Percentiles rank a stretch among this genome's conserved stretches.
Conservation (phyloP, 2,797 vertebrate genomes). For the Epinephelus malabaricus region DNA sequence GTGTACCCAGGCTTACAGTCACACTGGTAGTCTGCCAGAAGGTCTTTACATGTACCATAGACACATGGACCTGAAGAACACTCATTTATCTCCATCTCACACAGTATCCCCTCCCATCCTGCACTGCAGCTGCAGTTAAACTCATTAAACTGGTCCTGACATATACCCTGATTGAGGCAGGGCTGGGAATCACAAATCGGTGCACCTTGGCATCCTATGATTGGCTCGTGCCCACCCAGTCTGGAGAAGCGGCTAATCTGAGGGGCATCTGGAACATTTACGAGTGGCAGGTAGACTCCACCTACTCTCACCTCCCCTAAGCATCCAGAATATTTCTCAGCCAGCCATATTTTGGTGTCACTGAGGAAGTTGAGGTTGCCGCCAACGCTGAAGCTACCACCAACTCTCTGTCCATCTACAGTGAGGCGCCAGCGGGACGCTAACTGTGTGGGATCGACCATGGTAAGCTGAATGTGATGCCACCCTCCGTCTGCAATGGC, state of each 20-base stretch:
- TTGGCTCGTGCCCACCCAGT: conserved; percentile 21
- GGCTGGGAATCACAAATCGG: conserved; percentile 88
- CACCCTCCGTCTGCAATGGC: conserved; percentile 89
- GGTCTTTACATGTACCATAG: conserved; percentile 87
- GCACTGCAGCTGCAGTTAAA: conserved; percentile 88
- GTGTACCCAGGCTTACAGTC: conserved; percentile 90
- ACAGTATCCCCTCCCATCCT: conserved; percentile 90
- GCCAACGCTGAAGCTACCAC: conserved; percentile 76
- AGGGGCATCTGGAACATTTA: conserved; percentile 58
- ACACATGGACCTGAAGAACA: conserved; percentile 89
- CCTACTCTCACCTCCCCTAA: conserved; percentile 90
- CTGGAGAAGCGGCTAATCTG: conserved; percentile 83
- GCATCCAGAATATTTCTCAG: conserved; percentile 93
- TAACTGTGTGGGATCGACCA: conserved; percentile 77
- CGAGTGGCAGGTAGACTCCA: conserved; percentile 90
- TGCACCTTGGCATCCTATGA: conserved; percentile 87
- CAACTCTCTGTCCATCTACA: conserved; percentile 81
- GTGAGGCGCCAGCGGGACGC: conserved; percentile 87
- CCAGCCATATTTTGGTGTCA: conserved; percentile 82
- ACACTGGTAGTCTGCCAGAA: conserved; percentile 89
- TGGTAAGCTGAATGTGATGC: conserved; percentile 88
- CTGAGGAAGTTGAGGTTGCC: conserved; percentile 90
- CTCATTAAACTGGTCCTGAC: conserved; percentile 91
- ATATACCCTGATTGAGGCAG: conserved; percentile 89
- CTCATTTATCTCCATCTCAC: conserved; percentile 87